phyloP scores from a whole-genome alignment of 2,888 invertebrate genomes.

The Limnephilus lunatus region DNA sequence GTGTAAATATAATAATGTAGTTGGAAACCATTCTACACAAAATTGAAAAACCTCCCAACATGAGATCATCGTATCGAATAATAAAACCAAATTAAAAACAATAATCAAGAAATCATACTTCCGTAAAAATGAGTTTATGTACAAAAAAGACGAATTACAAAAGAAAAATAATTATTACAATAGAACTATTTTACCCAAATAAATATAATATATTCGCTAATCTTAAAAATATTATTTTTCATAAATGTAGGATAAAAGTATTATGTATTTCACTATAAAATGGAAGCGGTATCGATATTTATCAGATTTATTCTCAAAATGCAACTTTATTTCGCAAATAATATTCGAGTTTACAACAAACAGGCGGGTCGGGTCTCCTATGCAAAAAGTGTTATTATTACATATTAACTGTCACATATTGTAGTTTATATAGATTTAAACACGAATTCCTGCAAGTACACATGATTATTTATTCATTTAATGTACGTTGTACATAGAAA shows the following conservation, averaged over 20 bases:
- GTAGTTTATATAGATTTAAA: no score
- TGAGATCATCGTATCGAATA: not conserved
- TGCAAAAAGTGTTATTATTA: no score
- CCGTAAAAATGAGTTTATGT: not conserved
- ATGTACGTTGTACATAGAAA: no score
- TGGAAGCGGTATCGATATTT: conserved; percentile 13
- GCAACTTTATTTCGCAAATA: conserved; percentile 2
- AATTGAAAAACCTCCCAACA: not conserved
- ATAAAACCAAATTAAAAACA: not conserved
- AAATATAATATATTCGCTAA: not conserved
- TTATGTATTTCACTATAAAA: conserved; percentile 22
- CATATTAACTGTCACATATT: no score
- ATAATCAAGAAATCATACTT: not conserved
- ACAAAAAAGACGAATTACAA: not conserved
- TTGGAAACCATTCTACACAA: not conserved
- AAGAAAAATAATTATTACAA: not conserved
- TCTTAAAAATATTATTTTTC: not conserved
- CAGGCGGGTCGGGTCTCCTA: no score
- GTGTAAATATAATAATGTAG: not conserved
- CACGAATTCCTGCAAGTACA: no score
- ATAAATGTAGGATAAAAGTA: not conserved
- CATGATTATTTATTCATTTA: no score
- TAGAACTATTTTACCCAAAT: not conserved
- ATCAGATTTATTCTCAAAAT: not conserved
- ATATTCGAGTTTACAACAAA: not conserved